Conservation (phyloP, 2,888 invertebrate species). For the Caenorhabditis panamensis region DNA sequence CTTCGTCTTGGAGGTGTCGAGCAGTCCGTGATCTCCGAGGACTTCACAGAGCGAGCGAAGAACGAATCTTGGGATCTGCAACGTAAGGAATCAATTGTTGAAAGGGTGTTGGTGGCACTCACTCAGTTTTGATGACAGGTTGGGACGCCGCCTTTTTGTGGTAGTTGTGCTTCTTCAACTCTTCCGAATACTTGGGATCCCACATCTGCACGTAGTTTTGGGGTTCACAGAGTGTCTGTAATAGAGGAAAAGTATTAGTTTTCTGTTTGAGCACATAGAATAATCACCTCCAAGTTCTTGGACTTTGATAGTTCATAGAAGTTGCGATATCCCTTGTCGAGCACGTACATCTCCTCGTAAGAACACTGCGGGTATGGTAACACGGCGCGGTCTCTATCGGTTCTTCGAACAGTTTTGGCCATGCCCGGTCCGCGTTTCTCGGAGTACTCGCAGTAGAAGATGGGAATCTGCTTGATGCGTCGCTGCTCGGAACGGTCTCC, state of each 20-base stretch:
- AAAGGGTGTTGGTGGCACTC: background rate
- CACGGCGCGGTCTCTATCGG: slow-evolving; percentile 90
- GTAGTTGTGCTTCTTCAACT: background rate
- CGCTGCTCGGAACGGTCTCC: background rate
- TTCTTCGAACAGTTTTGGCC: slow-evolving; percentile 87
- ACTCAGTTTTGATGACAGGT: background rate
- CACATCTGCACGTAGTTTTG: slow-evolving; percentile 49
- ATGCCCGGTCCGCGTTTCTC: slow-evolving; percentile 94
- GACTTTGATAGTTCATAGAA: slow-evolving; percentile 83
- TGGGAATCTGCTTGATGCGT: slow-evolving; percentile 32
- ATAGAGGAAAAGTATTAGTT: background rate
- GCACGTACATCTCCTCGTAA: slow-evolving; percentile 93
- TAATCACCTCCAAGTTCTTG: background rate
- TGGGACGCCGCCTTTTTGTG: background rate
- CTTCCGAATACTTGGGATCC: slow-evolving; percentile 23
- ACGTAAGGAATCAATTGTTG: too few species aligned
- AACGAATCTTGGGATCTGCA: too few species aligned
- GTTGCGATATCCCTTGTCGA: slow-evolving; percentile 91
- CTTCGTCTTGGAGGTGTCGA: too few species aligned
- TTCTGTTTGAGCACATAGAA: background rate
- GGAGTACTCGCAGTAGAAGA: slow-evolving; percentile 89
- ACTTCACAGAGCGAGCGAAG: too few species aligned
- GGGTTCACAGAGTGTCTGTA: slow-evolving; percentile 42
- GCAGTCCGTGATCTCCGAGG: too few species aligned
- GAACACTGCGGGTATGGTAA: slow-evolving; percentile 86